These are phyloP conservation scores for Amphibalanus amphitrite DNA, from an alignment of 1,140 invertebrate genomes.

Conservation along the genomic window DNA sequence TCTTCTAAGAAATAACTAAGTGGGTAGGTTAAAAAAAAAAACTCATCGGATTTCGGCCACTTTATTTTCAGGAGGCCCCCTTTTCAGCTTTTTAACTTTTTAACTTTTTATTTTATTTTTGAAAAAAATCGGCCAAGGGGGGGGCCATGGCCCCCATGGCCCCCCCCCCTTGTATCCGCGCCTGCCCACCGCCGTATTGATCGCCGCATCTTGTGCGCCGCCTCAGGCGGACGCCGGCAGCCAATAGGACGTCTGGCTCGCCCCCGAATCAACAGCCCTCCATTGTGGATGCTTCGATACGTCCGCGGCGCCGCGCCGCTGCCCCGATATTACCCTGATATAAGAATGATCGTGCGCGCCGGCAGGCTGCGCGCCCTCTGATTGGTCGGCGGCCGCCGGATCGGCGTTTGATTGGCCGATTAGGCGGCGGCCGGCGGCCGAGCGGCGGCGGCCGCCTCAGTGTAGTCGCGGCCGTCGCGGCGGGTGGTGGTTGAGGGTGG, in stretches of 20 bases:
- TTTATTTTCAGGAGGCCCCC: too few species aligned
- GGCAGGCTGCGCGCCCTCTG: background rate
- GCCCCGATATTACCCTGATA: background rate
- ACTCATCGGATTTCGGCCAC: too few species aligned
- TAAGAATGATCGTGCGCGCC: background rate
- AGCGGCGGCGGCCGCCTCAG: background rate
- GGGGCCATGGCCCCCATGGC: too few species aligned
- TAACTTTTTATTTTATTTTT: too few species aligned
- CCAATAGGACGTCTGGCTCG: background rate
- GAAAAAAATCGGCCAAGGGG: too few species aligned
- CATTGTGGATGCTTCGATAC: background rate
- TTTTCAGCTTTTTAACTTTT: too few species aligned
- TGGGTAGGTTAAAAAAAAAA: too few species aligned
- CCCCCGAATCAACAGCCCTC: background rate
- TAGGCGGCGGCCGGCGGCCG: background rate
- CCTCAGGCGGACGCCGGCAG: background rate
- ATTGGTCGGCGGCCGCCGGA: background rate
- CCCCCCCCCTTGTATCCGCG: too few species aligned
- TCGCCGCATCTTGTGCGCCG: background rate
- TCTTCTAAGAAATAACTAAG: too few species aligned
- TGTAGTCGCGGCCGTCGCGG: background rate
- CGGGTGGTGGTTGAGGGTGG: background rate
- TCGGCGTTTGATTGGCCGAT: background rate
- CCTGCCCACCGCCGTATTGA: background rate
- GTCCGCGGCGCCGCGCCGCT: too few species aligned